Evolutionary conservation across 2,113 vertebrate genomes (phyloP), one percentile per base, ranked within the genome.

Genomic region (Anarhynchus alexandrinus): DNA sequence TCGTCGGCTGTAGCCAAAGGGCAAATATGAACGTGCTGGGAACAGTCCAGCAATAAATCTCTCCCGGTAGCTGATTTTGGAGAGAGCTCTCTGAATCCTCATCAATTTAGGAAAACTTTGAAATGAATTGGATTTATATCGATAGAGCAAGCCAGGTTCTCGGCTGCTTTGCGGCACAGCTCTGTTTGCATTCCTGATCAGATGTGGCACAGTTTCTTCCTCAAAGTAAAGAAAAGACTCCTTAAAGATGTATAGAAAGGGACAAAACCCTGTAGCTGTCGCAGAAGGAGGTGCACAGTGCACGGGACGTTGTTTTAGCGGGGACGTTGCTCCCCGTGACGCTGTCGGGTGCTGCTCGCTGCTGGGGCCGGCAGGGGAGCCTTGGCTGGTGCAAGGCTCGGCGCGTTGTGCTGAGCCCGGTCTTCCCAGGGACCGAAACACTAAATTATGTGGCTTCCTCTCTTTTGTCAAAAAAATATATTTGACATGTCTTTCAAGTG

Each of bases 281-380:
- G 12, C 32, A 52, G 29, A 16, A 8, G 9, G 34, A 62, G 47
- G 22, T 29, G 12, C 3, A 2, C 10, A 0, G 1, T 23, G 55
- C 26, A 3, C 12, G 6, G 42, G 54, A n/a, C 0, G 5, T 4
- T 38, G 30, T 43, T 52, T 87, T 45, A 52, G 43, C 30, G 38
- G 38, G 55, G 59, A 27, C 0, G 1, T 8, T 81, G 34, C 49
- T 51, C 22, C 25, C 49, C 23, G 11, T 51, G 49, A 51, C 10
- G 20, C 49, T 82, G 43, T 30, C 30, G 26, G 38, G 45, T 19
- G 32, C 17, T 82, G 84, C 36, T 94, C 7, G 1, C 27, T 51
- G 52, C 76, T 38, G 16, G 81, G 38, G 76, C 42, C 10, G 43
- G 67, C 47, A 27, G 61, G 36, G 32, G 20, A 36, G 22, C 36